Conservation (phyloP, 2,113 vertebrate species). For the Heterocephalus glaber region DNA sequence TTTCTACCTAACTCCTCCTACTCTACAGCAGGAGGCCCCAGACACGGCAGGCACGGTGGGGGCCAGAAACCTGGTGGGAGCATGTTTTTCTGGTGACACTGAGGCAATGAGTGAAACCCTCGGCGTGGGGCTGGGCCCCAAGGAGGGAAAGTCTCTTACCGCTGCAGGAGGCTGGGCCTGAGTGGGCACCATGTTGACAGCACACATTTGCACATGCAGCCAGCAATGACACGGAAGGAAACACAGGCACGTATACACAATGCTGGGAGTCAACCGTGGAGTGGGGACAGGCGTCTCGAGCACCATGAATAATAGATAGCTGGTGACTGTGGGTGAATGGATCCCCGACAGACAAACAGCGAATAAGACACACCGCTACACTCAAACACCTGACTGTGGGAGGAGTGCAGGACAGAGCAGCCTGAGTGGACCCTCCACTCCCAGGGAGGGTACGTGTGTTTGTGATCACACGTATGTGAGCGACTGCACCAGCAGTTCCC, state of each 20-base stretch:
- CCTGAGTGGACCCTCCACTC: background rate
- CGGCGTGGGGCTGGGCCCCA: background rate
- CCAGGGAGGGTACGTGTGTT: background rate
- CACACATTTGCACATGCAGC: background rate
- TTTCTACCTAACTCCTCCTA: background rate
- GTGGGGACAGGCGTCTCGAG: background rate
- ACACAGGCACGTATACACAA: background rate
- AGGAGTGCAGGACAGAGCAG: background rate
- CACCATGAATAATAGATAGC: constrained; percentile 1
- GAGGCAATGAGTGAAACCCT: constrained; percentile 33
- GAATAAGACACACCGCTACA: background rate
- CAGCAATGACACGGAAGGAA: constrained; percentile 1
- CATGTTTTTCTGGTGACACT: background rate
- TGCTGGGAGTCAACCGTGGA: background rate
- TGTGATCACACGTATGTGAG: background rate
- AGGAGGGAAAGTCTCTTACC: background rate
- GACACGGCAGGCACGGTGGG: background rate
- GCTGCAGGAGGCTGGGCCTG: background rate
- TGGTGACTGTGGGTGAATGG: background rate
- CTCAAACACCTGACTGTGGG: background rate
- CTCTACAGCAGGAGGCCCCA: background rate
- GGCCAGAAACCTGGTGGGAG: background rate
- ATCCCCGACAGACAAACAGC: background rate
- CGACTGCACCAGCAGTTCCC: background rate
- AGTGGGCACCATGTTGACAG: background rate